Conservation (phyloP, 2,888 invertebrate species). For the Chorisops tibialis region DNA sequence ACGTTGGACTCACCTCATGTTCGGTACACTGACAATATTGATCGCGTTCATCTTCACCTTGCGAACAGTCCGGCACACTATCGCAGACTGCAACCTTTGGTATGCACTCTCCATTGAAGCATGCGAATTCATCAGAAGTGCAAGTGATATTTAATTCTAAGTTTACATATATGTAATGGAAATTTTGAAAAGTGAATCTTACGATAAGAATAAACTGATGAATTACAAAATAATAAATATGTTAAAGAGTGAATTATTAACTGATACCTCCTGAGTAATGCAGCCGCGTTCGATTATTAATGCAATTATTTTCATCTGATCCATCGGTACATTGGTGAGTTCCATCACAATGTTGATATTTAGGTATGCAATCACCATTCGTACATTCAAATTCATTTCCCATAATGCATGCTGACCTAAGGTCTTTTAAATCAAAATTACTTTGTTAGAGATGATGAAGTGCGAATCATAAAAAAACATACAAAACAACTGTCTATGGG, state of each 20-base stretch:
- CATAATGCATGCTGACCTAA: constrained; percentile 50
- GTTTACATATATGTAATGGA: neutral
- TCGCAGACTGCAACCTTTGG: constrained; percentile 78
- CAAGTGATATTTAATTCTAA: constrained; percentile 30
- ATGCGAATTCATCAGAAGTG: constrained; percentile 58
- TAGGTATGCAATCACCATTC: constrained; percentile 60
- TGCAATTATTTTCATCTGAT: constrained; percentile 58
- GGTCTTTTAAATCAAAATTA: constrained; percentile 27
- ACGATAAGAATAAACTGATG: neutral
- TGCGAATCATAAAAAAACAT: no score
- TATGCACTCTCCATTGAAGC: constrained; percentile 63
- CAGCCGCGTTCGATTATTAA: constrained; percentile 23
- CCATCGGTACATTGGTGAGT: constrained; percentile 59
- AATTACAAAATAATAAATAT: neutral
- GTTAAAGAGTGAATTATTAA: neutral
- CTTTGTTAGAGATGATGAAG: neutral
- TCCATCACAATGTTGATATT: constrained; percentile 56
- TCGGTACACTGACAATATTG: constrained; percentile 53
- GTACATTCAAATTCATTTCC: constrained; percentile 59
- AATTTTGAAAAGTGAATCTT: no score
- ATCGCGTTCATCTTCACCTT: constrained; percentile 68
- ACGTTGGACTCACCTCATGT: constrained; percentile 47
- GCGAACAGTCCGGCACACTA: constrained; percentile 72
- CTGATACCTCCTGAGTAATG: constrained; percentile 23
- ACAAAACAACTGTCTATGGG: no score